These are phyloP conservation scores for Lithobates sylvaticus DNA, from an alignment of 2,797 vertebrate species.

Conservation along the genomic window DNA sequence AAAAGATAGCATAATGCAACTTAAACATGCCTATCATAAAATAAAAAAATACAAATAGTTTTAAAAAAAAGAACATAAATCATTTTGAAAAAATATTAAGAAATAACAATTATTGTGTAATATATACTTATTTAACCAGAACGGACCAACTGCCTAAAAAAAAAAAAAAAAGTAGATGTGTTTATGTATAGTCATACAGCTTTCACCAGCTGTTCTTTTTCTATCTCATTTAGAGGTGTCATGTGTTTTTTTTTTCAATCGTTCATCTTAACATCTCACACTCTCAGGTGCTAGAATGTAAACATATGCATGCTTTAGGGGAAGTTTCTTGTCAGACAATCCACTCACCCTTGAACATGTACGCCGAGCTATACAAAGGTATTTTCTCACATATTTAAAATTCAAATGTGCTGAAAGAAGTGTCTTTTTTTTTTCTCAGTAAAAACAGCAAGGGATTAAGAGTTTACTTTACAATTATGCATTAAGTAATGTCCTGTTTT, in stretches of 20 bases:
- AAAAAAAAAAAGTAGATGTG: neutral
- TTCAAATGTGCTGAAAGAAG: conserved; percentile 30
- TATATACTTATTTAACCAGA: neutral
- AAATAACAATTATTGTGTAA: neutral
- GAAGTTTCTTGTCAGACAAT: conserved; percentile 30
- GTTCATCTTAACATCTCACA: conserved; percentile 14
- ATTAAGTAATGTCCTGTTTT: neutral
- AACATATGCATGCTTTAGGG: conserved; percentile 25
- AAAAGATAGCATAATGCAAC: neutral
- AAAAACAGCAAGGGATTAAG: neutral
- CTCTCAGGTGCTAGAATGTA: conserved; percentile 23
- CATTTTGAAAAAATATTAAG: neutral
- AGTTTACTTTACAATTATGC: neutral
- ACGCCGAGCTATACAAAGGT: conserved; percentile 10
- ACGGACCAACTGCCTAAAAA: neutral
- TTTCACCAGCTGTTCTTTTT: neutral
- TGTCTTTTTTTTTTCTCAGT: neutral
- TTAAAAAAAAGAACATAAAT: neutral
- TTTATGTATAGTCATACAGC: neutral
- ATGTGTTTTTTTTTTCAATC: conserved; percentile 2
- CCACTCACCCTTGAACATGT: conserved; percentile 29
- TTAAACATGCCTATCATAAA: no score
- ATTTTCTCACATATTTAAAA: conserved; percentile 44
- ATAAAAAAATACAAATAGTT: no score
- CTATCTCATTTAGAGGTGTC: neutral